These are phyloP conservation scores for Orestias chungarensis DNA, from an alignment of 2,797 vertebrate genomes.

Conservation along the genomic window DNA sequence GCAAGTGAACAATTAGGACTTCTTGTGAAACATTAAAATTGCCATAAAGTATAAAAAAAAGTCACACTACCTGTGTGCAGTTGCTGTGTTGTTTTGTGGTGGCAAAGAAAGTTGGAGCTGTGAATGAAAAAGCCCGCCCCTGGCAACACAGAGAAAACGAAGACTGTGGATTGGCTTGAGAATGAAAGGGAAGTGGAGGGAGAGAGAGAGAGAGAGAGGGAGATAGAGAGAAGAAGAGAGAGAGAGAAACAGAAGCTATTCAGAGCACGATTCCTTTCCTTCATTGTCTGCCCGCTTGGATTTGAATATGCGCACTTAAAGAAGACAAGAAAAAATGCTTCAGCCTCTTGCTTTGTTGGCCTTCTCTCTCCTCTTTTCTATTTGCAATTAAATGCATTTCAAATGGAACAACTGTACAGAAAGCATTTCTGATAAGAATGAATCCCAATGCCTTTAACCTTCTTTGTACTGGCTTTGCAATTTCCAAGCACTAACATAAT, in stretches of 20 bases:
- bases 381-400: constrained; percentile 90
- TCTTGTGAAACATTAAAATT: constrained; percentile 21
- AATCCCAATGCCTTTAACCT: constrained; percentile 82
- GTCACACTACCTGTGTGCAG: constrained; percentile 29
- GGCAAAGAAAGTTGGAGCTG: constrained; percentile 65
- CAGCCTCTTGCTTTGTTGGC: constrained; percentile 79
- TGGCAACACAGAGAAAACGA: constrained; percentile 55
- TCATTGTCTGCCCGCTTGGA: constrained; percentile 81
- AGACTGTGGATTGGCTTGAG: constrained; percentile 74
- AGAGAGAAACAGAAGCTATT: constrained; percentile 67
- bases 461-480: constrained; percentile 81
- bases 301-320: constrained; percentile 82
- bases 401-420: constrained; percentile 86
- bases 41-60: constrained; percentile 38
- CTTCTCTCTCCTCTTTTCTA: constrained; percentile 83
- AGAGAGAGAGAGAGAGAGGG: constrained; percentile 56
- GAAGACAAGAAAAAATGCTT: constrained; percentile 82
- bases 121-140: constrained; percentile 66
- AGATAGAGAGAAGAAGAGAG: constrained; percentile 11
- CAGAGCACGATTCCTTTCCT: constrained; percentile 80
- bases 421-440: constrained; percentile 82
- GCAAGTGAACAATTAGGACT: constrained; percentile 30
- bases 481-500: constrained; percentile 77
- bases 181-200: constrained; percentile 74
- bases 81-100: constrained; percentile 63